Percentiles rank a stretch among this genome's conserved stretches.
Evolutionary conservation across 2,113 vertebrate genomes (phyloP).

Genomic region (Opisthocomus hoazin): DNA sequence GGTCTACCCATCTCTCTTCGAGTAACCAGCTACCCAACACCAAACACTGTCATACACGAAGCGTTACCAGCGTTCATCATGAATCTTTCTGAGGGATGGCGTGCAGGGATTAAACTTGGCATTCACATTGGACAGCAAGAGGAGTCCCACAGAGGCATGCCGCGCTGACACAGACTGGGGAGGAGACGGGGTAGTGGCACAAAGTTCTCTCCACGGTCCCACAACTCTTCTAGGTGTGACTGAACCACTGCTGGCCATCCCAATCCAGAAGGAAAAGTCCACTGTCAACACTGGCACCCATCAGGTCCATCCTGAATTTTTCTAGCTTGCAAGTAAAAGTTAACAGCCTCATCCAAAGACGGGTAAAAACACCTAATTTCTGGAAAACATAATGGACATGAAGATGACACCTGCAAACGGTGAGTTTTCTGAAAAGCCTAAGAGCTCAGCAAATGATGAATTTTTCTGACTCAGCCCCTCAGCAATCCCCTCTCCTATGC

Average conservation of each 20-base stretch:
- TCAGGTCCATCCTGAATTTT: not conserved
- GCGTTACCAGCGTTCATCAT: accelerated
- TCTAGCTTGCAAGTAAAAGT: not conserved
- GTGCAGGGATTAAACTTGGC: not conserved
- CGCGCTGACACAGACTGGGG: not conserved
- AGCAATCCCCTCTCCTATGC: not conserved
- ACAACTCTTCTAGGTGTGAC: not conserved
- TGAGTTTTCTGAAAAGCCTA: not conserved
- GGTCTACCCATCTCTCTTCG: not conserved
- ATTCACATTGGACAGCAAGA: not conserved
- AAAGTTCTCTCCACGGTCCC: not conserved
- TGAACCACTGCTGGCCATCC: not conserved
- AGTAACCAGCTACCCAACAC: not conserved
- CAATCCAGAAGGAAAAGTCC: not conserved
- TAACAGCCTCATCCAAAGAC: not conserved
- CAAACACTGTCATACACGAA: not conserved
- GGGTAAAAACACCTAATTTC: not conserved
- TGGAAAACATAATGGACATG: not conserved
- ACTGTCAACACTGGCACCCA: not conserved
- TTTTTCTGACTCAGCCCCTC: not conserved
- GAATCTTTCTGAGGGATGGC: not conserved
- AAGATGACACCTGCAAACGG: not conserved
- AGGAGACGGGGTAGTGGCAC: not conserved
- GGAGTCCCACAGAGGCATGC: not conserved
- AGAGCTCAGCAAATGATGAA: not conserved